Conservation (phyloP, 2,113 vertebrate genomes). For the Burhinus oedicnemus region DNA sequence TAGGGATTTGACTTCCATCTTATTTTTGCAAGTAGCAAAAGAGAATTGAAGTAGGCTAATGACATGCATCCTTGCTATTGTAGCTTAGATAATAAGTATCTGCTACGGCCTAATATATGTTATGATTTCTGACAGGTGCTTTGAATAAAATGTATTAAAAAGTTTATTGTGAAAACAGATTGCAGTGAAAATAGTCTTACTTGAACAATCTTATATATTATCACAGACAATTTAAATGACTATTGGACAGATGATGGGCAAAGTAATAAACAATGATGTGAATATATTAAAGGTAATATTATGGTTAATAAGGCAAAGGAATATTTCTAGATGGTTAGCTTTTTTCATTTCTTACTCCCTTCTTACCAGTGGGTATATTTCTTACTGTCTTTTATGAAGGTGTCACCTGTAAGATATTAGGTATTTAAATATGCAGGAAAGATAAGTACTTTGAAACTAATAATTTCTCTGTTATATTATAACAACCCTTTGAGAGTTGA, state of each 20-base stretch:
- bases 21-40: not conserved
- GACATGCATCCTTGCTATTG: not conserved
- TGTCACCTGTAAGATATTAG: not conserved
- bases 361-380: not conserved
- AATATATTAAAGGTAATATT: not conserved
- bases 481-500: not conserved
- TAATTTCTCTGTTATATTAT: not conserved
- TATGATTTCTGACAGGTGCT: slow-evolving; percentile 5
- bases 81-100: not conserved
- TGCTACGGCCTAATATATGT: not conserved
- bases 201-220: not conserved
- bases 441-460: not conserved
- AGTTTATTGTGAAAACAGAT: not conserved
- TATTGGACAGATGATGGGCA: not conserved
- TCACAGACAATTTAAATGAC: not conserved
- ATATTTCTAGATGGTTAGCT: not conserved
- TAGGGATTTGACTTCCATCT: not conserved
- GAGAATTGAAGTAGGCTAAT: slow-evolving; percentile 13
- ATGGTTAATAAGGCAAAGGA: not conserved
- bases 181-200: not conserved
- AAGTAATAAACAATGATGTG: not conserved
- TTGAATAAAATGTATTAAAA: not conserved
- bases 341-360: not conserved
- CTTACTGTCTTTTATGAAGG: not conserved
- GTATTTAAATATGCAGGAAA: not conserved